phyloP scores from a whole-genome alignment of 2,113 vertebrate species.

The Raja brachyura region DNA sequence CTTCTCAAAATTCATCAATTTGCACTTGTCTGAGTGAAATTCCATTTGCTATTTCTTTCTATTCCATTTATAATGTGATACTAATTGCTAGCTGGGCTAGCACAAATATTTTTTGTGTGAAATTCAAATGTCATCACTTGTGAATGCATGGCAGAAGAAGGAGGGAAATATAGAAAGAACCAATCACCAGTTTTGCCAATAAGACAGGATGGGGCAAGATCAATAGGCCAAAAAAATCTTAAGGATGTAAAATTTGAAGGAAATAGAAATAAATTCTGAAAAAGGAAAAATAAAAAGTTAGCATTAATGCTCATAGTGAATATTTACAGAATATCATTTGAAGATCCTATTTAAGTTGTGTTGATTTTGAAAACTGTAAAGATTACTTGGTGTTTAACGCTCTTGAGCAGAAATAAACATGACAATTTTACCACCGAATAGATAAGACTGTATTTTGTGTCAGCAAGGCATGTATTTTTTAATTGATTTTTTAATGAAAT shows the following conservation, averaged over 20 bases:
- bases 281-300: background rate
- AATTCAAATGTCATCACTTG: background rate
- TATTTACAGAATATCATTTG: background rate
- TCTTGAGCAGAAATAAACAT: conserved; percentile 1
- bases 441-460: conserved; percentile 11
- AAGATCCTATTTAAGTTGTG: too few relatives aligned
- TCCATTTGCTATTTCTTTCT: too few relatives aligned
- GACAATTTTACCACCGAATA: background rate
- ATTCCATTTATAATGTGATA: background rate
- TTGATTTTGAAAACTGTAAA: background rate
- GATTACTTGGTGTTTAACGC: background rate
- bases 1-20: too few relatives aligned
- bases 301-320: background rate
- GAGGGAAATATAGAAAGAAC: background rate
- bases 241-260: background rate
- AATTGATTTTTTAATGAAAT: conserved; percentile 37
- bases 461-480: background rate
- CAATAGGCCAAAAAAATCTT: background rate
- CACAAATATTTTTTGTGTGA: background rate
- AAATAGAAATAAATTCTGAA: background rate
- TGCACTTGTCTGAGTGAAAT: too few relatives aligned
- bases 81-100: background rate
- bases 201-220: background rate
- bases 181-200: background rate
- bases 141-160: background rate